Evolutionary conservation across 2,888 invertebrate genomes (phyloP).

Genomic region (Mythimna ferrago): DNA sequence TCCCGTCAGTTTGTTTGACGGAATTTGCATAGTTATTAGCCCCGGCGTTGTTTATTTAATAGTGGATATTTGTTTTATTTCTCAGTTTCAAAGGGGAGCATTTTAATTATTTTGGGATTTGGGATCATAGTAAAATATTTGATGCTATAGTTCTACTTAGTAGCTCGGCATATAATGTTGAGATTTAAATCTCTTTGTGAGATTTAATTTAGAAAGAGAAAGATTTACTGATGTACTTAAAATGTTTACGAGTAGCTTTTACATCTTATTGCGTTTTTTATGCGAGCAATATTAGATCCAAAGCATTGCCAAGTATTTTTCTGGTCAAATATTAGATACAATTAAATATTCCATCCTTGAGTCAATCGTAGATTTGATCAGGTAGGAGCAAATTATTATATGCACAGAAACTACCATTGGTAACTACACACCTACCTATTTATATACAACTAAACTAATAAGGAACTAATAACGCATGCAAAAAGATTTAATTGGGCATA

Average conservation of each 20-base stretch:
- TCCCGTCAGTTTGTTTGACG: slow-evolving; percentile 76
- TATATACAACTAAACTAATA: too few relatives aligned
- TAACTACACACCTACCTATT: too few relatives aligned
- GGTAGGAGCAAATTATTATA: too few relatives aligned
- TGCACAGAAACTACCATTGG: too few relatives aligned
- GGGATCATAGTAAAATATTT: slow-evolving; percentile 36
- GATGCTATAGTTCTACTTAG: slow-evolving; percentile 13
- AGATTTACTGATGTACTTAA: slow-evolving; percentile 14
- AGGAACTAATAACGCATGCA: too few relatives aligned
- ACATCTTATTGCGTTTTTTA: background rate
- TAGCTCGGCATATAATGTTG: slow-evolving; percentile 1
- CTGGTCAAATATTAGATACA: background rate
- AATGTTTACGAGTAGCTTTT: background rate
- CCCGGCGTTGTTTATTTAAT: slow-evolving; percentile 73
- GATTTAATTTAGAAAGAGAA: slow-evolving; percentile 20
- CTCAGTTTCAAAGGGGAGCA: slow-evolving; percentile 59
- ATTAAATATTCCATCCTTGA: background rate
- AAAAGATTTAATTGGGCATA: too few relatives aligned
- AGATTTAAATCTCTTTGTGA: slow-evolving; percentile 33
- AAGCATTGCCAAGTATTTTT: too few relatives aligned
- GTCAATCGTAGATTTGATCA: background rate
- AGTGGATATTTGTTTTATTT: slow-evolving; percentile 70
- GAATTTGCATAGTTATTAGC: slow-evolving; percentile 85
- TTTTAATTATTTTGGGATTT: slow-evolving; percentile 63
- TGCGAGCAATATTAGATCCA: background rate